Conservation (phyloP, 2,113 vertebrate species). For the Albula goreensis region DNA sequence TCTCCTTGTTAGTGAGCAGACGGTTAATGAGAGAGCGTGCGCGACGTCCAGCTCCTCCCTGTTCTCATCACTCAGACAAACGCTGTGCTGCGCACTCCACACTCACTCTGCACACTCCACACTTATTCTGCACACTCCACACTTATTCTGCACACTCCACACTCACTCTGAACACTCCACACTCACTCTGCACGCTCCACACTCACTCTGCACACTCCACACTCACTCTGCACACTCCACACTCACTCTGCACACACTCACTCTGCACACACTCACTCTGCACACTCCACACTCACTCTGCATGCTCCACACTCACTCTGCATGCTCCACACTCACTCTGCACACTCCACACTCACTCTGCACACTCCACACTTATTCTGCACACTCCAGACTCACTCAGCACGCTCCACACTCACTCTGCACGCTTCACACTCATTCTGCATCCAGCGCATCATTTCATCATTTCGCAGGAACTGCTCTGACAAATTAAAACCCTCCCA, state of each 20-base stretch:
- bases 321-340: conserved; percentile 7
- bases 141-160: too few relatives aligned
- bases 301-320: conserved; percentile 6
- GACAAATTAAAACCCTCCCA: background rate
- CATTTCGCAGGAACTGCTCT: conserved; percentile 6
- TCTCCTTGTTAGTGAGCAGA: background rate
- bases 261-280: conserved; percentile 11
- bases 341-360: conserved; percentile 7
- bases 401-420: background rate
- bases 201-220: too few relatives aligned
- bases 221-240: too few relatives aligned
- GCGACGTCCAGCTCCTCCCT: background rate
- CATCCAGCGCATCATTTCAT: conserved; percentile 14
- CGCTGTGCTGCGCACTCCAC: conserved; percentile 8
- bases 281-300: conserved; percentile 6
- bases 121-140: too few relatives aligned
- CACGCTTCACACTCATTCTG: background rate
- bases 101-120: too few relatives aligned
- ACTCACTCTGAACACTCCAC: too few relatives aligned
- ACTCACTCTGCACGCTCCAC: too few relatives aligned
- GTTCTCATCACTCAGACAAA: conserved; percentile 21
- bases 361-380: conserved; percentile 3
- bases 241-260: background rate
- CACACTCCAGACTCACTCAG: conserved; percentile 1
- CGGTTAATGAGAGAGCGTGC: background rate